Evolutionary conservation across 2,888 invertebrate species (phyloP).

Genomic region (Torymus texanus): DNA sequence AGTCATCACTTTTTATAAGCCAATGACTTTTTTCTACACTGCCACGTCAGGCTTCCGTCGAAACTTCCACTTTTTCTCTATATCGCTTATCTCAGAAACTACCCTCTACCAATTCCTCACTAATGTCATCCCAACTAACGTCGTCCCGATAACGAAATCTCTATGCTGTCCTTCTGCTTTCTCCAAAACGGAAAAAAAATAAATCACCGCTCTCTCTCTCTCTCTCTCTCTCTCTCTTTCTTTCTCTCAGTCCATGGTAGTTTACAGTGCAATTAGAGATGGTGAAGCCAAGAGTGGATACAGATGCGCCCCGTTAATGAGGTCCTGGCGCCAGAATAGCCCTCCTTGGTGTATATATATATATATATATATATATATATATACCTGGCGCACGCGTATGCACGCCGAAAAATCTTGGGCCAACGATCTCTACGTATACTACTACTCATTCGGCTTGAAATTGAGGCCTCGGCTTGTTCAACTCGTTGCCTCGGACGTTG

Average conservation of each 20-base stretch:
- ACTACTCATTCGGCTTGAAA: neutral
- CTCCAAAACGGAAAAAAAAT: no score
- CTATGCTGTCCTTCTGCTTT: no score
- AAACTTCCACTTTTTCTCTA: no score
- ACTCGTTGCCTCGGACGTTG: neutral
- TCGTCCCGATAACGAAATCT: no score
- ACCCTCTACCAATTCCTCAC: no score
- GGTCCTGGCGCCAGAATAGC: slow-evolving; percentile 28
- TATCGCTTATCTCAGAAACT: no score
- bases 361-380: slow-evolving; percentile 10
- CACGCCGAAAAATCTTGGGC: slow-evolving; percentile 18
- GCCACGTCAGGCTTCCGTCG: no score
- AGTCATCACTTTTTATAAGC: no score
- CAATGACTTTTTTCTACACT: no score
- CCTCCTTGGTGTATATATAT: neutral
- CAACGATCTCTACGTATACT: slow-evolving; percentile 8
- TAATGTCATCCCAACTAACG: no score
- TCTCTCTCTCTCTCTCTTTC: neutral
- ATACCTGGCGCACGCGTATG: neutral
- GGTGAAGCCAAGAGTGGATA: slow-evolving; percentile 2
- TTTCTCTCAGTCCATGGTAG: neutral
- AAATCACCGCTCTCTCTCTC: no score
- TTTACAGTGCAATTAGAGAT: slow-evolving; percentile 32
- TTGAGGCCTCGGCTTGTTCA: neutral
- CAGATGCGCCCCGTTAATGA: slow-evolving; percentile 26